Percentiles rank a stretch among this genome's conserved stretches.
Conservation (phyloP, 1,140 invertebrate species). For the Tribolium castaneum region DNA sequence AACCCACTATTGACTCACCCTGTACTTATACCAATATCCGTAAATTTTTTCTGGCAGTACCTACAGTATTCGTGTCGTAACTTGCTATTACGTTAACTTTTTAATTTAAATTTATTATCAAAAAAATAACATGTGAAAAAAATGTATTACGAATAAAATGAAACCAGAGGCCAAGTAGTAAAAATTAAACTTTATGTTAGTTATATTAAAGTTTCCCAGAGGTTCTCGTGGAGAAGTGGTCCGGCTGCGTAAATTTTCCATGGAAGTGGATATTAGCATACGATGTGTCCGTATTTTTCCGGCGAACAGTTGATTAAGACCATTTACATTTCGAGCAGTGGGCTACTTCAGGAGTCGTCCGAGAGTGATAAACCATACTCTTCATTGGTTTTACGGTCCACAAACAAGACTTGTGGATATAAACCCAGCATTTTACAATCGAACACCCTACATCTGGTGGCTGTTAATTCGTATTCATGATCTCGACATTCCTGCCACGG, state of each 20-base stretch:
- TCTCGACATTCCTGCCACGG: constrained; percentile 50
- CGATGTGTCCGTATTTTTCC: constrained; percentile 32
- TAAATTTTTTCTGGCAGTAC: no score
- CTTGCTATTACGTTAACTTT: no score
- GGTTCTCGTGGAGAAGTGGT: not conserved
- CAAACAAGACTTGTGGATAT: constrained; percentile 50
- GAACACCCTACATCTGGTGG: constrained; percentile 53
- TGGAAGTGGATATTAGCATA: constrained; percentile 20
- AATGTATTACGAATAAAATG: not conserved
- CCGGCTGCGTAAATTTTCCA: not conserved
- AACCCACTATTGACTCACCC: no score
- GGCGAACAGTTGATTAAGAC: constrained; percentile 46
- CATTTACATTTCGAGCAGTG: constrained; percentile 36
- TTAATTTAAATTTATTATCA: no score
- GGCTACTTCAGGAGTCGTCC: constrained; percentile 48
- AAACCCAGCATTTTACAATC: constrained; percentile 55
- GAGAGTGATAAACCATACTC: constrained; percentile 46
- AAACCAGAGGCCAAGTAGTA: not conserved
- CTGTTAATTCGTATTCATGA: constrained; percentile 55
- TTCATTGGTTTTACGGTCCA: constrained; percentile 48
- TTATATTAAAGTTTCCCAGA: not conserved
- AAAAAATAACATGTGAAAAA: not conserved
- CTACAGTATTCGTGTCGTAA: no score
- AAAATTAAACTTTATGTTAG: not conserved
- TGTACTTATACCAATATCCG: no score